phyloP scores from a whole-genome alignment of 2,797 vertebrate species.

The Bryconaethiops microstoma region DNA sequence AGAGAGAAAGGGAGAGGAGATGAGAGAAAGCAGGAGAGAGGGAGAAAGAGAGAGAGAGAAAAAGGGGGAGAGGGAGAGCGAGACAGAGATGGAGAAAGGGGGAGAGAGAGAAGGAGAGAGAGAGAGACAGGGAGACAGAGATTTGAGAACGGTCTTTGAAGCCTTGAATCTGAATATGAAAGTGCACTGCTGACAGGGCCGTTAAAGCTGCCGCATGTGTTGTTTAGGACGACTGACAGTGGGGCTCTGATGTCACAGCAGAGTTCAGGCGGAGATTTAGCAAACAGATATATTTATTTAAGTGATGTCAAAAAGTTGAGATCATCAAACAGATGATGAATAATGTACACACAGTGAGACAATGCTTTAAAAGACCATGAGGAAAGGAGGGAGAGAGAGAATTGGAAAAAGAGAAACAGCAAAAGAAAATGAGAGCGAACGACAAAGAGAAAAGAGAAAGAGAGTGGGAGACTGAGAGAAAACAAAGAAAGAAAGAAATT shows the following conservation, averaged over 20 bases:
- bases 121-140: not conserved
- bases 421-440: conserved; percentile 15
- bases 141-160: conserved; percentile 34
- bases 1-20: not conserved
- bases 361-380: not conserved
- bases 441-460: conserved; percentile 27
- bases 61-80: not conserved
- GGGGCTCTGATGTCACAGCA: conserved; percentile 13
- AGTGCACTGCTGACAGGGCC: not conserved
- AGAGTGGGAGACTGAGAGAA: not conserved
- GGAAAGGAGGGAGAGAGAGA: not conserved
- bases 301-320: conserved; percentile 35
- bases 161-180: conserved; percentile 31
- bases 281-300: conserved; percentile 44
- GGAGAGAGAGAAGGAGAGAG: not conserved
- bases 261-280: conserved; percentile 29
- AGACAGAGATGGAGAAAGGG: not conserved
- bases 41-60: not conserved
- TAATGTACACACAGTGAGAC: conserved; percentile 51
- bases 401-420: not conserved
- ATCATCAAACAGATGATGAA: conserved; percentile 56
- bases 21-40: not conserved
- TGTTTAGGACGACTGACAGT: conserved; percentile 25
- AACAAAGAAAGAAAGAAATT: not conserved
- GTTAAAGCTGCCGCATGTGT: not conserved